Conservation (phyloP, 2,888 invertebrate species). For the Alentia gelatinosa region DNA sequence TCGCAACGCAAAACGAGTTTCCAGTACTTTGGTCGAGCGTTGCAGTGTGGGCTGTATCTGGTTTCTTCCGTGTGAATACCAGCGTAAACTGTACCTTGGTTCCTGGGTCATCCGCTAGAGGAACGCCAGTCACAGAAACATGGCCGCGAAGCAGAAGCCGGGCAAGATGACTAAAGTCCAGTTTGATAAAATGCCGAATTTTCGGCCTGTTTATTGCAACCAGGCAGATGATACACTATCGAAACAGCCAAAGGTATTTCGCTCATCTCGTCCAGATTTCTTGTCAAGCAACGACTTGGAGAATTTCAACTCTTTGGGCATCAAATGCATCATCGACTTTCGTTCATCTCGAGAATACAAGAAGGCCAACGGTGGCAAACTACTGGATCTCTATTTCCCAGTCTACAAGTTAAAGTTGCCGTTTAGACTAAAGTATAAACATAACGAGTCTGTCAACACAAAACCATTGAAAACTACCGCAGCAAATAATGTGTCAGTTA, state of each 20-base stretch:
- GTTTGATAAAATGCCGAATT: constrained; percentile 53
- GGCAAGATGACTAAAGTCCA: constrained; percentile 39
- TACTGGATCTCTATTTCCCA: constrained; percentile 69
- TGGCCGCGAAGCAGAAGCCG: constrained; percentile 11
- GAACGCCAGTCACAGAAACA: background rate
- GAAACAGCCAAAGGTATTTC: constrained; percentile 64
- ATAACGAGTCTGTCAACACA: constrained; percentile 61
- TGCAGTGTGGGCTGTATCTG: no score
- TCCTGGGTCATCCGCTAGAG: background rate
- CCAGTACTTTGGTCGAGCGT: no score
- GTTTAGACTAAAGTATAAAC: constrained; percentile 63
- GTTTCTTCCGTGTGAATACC: no score
- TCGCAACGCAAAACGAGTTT: no score
- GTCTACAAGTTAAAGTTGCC: constrained; percentile 68
- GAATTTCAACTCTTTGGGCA: constrained; percentile 67
- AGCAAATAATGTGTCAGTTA: background rate
- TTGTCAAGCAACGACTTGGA: constrained; percentile 67
- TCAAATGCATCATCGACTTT: constrained; percentile 73
- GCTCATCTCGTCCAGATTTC: constrained; percentile 75
- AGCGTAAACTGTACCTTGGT: no score
- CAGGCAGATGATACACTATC: background rate
- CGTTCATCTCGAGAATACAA: constrained; percentile 71
- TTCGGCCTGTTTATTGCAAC: constrained; percentile 14
- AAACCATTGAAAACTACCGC: background rate
- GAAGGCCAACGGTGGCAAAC: constrained; percentile 66